phyloP scores from a whole-genome alignment of 2,888 invertebrate species.

The Pyralis farinalis region DNA sequence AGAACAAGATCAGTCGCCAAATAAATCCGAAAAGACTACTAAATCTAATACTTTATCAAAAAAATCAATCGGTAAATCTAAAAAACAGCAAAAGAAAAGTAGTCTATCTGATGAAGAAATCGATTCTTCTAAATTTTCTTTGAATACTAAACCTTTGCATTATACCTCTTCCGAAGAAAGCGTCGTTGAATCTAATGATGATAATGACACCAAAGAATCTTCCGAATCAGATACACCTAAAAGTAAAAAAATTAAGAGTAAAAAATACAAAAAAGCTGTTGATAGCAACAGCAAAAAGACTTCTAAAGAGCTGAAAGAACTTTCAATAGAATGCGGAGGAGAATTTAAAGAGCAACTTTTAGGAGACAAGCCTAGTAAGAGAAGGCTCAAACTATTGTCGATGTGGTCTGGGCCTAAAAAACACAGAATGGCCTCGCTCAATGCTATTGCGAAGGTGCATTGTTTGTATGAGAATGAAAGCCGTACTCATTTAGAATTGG shows the following conservation, averaged over 20 bases:
- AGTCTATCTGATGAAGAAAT: slow-evolving; percentile 64
- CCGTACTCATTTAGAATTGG: slow-evolving; percentile 84
- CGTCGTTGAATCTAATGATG: slow-evolving; percentile 68
- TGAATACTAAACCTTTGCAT: slow-evolving; percentile 53
- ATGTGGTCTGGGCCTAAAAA: slow-evolving; percentile 90
- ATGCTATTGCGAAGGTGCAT: slow-evolving; percentile 94
- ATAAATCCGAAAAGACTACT: slow-evolving; percentile 37
- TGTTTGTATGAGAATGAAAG: slow-evolving; percentile 95
- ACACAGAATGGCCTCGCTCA: slow-evolving; percentile 93
- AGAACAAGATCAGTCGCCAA: slow-evolving; percentile 45
- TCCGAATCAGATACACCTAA: slow-evolving; percentile 60
- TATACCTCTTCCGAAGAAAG: slow-evolving; percentile 72
- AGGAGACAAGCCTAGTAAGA: slow-evolving; percentile 67
- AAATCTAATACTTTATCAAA: slow-evolving; percentile 34
- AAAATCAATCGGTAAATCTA: slow-evolving; percentile 42
- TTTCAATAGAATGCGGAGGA: slow-evolving; percentile 67
- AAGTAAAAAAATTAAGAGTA: slow-evolving; percentile 59
- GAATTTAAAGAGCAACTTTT: slow-evolving; percentile 64
- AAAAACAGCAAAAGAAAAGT: slow-evolving; percentile 50
- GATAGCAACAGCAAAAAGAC: slow-evolving; percentile 58
- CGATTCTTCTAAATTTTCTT: slow-evolving; percentile 63
- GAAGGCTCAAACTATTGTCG: slow-evolving; percentile 82
- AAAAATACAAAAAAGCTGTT: slow-evolving; percentile 65
- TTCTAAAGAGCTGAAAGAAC: slow-evolving; percentile 68
- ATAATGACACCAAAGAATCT: slow-evolving; percentile 65